These are phyloP conservation scores for Echinarachnius parma DNA, from an alignment of 53 echinoderm and acorn worm species.

Conservation along the genomic window DNA sequence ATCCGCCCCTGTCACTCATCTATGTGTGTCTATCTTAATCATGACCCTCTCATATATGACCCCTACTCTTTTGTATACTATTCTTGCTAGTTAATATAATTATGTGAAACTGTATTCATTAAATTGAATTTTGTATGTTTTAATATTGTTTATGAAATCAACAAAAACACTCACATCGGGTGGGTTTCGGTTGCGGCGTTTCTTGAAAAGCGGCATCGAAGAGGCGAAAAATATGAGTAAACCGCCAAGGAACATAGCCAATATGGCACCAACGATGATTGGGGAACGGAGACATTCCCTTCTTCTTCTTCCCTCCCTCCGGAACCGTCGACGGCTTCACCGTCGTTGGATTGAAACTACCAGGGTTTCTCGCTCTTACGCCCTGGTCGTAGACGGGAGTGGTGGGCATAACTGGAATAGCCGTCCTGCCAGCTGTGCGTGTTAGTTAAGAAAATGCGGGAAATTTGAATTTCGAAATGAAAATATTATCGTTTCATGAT, in stretches of 20 bases:
- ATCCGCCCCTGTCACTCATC: too few species aligned
- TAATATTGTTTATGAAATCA: too few species aligned
- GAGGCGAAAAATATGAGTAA: conserved; percentile 60
- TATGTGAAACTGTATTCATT: too few species aligned
- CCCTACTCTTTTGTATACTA: too few species aligned
- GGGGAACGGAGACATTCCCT: conserved; percentile 58
- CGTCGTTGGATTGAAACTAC: not conserved
- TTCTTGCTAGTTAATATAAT: too few species aligned
- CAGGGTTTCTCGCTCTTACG: conserved; percentile 24
- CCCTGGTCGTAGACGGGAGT: conserved; percentile 9
- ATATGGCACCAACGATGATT: conserved; percentile 61
- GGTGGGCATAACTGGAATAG: not conserved
- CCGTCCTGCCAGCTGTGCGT: not conserved
- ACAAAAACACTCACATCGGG: conserved; percentile 31
- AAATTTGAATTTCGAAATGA: too few species aligned
- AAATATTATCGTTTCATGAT: too few species aligned
- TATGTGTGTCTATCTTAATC: too few species aligned
- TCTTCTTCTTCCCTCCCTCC: conserved; percentile 32
- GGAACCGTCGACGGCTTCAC: conserved; percentile 6
- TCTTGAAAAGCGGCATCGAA: conserved; percentile 50
- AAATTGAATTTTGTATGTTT: too few species aligned
- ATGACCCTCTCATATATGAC: too few species aligned
- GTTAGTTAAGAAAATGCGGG: too few species aligned
- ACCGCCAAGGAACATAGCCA: conserved; percentile 57
- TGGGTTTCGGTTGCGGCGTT: conserved; percentile 43